Evolutionary conservation across 2,797 vertebrate genomes (phyloP).

Genomic region (Vultur gryphus): DNA sequence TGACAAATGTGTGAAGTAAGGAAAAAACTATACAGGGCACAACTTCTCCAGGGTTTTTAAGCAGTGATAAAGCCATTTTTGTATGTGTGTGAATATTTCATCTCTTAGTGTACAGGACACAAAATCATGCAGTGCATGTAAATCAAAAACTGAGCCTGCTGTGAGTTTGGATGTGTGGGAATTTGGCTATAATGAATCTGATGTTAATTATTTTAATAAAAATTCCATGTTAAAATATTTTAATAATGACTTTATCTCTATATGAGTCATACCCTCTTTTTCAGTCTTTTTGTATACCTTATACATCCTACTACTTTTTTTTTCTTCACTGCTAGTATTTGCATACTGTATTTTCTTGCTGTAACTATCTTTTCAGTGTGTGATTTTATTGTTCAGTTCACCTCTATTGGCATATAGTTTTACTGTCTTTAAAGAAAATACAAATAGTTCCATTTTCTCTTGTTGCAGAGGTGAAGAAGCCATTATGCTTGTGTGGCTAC

Average conservation of each 20-base stretch:
- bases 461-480: neutral
- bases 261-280: neutral
- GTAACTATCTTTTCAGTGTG: neutral
- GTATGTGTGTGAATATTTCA: neutral
- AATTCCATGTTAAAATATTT: neutral
- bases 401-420: neutral
- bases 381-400: neutral
- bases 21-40: neutral
- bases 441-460: neutral
- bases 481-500: neutral
- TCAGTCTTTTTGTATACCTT: neutral
- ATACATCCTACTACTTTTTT: neutral
- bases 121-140: neutral
- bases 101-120: neutral
- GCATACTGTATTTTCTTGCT: neutral
- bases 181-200: neutral
- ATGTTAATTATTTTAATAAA: neutral
- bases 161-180: neutral
- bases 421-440: neutral
- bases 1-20: neutral
- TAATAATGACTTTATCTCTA: neutral
- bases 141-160: neutral
- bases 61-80: neutral
- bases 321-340: neutral
- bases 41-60: neutral